Conservation (phyloP, 2,888 invertebrate species). For the Andrena minutula region DNA sequence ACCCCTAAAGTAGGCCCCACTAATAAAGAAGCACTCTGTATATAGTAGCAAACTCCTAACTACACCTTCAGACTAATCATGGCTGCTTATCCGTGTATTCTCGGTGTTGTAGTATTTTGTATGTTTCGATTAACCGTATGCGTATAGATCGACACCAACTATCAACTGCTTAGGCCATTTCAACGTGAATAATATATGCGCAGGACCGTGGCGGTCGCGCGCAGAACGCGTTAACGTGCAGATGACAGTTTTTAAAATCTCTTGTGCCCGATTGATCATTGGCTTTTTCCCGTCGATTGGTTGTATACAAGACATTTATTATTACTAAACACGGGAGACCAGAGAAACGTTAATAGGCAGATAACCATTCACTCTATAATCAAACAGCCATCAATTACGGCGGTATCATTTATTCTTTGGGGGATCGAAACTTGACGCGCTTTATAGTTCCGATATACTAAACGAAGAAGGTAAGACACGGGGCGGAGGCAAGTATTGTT, state of each 20-base stretch:
- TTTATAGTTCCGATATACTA: constrained; percentile 24
- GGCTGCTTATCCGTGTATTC: constrained; percentile 19
- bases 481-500: neutral
- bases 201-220: constrained; percentile 7
- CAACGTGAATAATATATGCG: constrained; percentile 40
- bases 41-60: constrained; percentile 56
- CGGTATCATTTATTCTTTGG: constrained; percentile 38
- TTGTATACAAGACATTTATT: constrained; percentile 43
- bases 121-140: constrained; percentile 39
- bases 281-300: constrained; percentile 14
- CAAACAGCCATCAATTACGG: constrained; percentile 63
- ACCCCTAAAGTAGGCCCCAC: neutral
- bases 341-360: constrained; percentile 39
- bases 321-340: constrained; percentile 51
- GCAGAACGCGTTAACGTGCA: constrained; percentile 33
- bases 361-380: constrained; percentile 64
- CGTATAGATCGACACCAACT: constrained; percentile 52
- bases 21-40: neutral
- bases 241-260: constrained; percentile 28
- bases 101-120: constrained; percentile 18
- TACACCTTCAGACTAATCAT: constrained; percentile 45
- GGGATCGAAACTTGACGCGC: constrained; percentile 46
- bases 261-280: constrained; percentile 29
- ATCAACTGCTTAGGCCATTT: constrained; percentile 60
- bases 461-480: constrained; percentile 34